A percentile compares a stretch with the other conserved stretches of the same genome.
Evolutionary conservation across 2,888 invertebrate genomes (phyloP).

Genomic region (Aquatica leii): DNA sequence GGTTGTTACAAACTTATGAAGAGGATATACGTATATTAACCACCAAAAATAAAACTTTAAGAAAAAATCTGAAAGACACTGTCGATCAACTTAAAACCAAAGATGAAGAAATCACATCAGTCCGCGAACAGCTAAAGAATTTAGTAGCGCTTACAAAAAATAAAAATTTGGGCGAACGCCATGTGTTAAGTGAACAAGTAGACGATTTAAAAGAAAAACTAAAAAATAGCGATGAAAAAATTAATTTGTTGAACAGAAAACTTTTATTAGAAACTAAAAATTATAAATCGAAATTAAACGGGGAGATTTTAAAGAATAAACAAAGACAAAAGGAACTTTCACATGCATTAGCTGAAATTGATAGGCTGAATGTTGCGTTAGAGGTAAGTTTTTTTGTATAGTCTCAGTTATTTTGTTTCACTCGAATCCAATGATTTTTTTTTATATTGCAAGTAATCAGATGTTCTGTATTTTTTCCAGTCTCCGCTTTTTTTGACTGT

Average conservation of each 20-base stretch:
- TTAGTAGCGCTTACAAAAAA: constrained; percentile 76
- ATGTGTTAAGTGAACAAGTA: constrained; percentile 73
- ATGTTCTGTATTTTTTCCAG: no score
- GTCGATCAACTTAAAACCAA: constrained; percentile 72
- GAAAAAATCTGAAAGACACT: constrained; percentile 69
- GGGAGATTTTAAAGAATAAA: constrained; percentile 74
- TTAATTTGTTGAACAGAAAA: constrained; percentile 72
- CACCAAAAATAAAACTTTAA: constrained; percentile 73
- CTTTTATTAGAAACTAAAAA: constrained; percentile 78
- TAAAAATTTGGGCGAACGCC: constrained; percentile 76
- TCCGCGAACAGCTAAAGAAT: constrained; percentile 76
- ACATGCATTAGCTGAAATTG: constrained; percentile 68
- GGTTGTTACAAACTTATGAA: constrained; percentile 77
- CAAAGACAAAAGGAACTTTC: constrained; percentile 74
- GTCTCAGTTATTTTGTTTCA: no score
- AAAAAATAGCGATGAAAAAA: constrained; percentile 70
- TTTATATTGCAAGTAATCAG: no score
- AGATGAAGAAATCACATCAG: constrained; percentile 71
- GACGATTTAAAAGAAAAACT: constrained; percentile 64
- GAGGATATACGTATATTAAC: constrained; percentile 80
- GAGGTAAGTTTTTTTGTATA: no score
- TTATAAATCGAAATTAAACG: constrained; percentile 73
- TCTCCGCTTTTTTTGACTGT: no score
- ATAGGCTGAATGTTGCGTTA: constrained; percentile 67
- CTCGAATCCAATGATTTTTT: no score